phyloP scores from a whole-genome alignment of 1,140 invertebrate genomes.

The Luehdorfia chinensis region DNA sequence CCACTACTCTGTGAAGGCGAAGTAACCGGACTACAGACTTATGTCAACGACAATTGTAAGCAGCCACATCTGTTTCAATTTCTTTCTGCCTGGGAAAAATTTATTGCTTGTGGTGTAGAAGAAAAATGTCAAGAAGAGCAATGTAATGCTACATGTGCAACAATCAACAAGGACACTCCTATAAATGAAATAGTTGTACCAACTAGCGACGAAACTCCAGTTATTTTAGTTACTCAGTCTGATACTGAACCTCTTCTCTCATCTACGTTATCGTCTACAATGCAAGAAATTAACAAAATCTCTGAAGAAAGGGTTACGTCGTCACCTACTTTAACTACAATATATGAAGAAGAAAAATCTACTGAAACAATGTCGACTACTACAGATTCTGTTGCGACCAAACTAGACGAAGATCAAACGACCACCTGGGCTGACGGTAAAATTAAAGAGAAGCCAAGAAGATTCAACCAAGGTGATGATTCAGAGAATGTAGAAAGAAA shows the following conservation, averaged over 20 bases:
- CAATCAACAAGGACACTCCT: conserved; percentile 42
- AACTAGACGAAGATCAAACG: conserved; percentile 9
- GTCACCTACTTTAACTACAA: conserved; percentile 10
- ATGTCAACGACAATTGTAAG: conserved; percentile 48
- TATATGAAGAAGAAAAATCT: conserved; percentile 5
- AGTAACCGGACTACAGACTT: conserved; percentile 53
- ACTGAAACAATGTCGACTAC: conserved; percentile 2
- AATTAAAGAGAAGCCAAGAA: conserved; percentile 20
- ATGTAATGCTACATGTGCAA: conserved; percentile 37
- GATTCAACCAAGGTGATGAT: conserved; percentile 18
- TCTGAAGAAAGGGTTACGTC: conserved; percentile 9
- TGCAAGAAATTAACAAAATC: conserved; percentile 9
- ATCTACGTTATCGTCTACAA: neutral
- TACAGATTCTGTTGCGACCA: conserved; percentile 10
- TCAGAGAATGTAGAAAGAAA: conserved; percentile 28
- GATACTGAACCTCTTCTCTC: conserved; percentile 1
- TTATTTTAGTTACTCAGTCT: neutral
- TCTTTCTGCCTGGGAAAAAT: conserved; percentile 44
- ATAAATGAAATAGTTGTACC: conserved; percentile 9
- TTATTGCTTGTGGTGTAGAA: conserved; percentile 50
- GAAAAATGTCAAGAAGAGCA: conserved; percentile 37
- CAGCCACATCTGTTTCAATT: conserved; percentile 53
- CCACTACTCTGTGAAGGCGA: conserved; percentile 53
- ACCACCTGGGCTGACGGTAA: conserved; percentile 30
- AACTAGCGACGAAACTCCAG: neutral